Evolutionary conservation across 1,140 invertebrate genomes (phyloP).

Genomic region (Radopholus similis): DNA sequence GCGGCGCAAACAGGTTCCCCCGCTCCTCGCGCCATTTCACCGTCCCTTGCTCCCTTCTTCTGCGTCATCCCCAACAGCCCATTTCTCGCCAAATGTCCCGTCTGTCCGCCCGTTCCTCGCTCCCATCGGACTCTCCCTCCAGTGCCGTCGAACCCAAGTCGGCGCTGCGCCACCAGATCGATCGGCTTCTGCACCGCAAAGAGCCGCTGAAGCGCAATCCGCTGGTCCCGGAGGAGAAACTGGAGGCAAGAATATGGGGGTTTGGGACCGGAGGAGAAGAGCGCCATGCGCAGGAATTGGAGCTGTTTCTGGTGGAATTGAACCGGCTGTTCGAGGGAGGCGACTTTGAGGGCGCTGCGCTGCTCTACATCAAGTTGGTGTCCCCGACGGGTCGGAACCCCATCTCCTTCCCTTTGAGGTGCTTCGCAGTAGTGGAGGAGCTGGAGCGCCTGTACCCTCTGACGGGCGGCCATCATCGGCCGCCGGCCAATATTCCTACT

Average conservation of each 20-base stretch:
- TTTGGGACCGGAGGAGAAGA: not conserved
- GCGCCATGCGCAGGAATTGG: conserved; percentile 3
- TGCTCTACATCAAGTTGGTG: not conserved
- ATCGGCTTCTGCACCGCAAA: not conserved
- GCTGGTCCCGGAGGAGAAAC: not conserved
- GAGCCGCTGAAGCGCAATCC: not conserved
- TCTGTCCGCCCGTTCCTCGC: not conserved
- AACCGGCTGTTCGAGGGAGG: not conserved
- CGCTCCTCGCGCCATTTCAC: too few species aligned
- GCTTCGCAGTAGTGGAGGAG: conserved; percentile 1
- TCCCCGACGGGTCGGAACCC: not conserved
- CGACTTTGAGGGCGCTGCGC: not conserved
- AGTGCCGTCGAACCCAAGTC: not conserved
- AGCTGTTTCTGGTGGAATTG: not conserved
- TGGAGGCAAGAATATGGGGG: not conserved
- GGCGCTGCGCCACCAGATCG: not conserved
- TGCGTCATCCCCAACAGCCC: too few species aligned
- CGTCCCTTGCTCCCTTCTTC: too few species aligned
- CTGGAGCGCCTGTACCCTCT: not conserved
- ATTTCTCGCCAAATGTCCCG: too few species aligned
- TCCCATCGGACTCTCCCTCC: not conserved
- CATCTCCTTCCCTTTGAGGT: not conserved
- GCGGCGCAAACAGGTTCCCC: too few species aligned
- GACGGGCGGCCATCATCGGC: not conserved
- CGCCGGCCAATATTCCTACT: not conserved